A percentile compares a stretch with the other conserved stretches of the same genome.
phyloP scores from a whole-genome alignment of 2,113 vertebrate genomes.

The Tringa solitaria region DNA sequence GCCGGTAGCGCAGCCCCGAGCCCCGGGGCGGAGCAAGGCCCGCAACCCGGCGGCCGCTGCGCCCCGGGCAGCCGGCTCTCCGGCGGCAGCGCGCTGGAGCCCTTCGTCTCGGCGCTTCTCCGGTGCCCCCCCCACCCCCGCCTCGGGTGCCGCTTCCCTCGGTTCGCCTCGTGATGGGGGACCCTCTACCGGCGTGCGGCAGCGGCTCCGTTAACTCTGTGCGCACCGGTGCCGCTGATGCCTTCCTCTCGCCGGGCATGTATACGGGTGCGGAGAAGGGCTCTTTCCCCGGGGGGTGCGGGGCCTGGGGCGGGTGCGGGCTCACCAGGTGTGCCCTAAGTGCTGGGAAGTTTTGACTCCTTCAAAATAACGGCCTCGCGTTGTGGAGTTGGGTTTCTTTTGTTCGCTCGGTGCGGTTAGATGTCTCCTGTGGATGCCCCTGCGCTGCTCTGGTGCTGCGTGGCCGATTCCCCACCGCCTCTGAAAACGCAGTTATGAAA shows the following conservation, averaged over 20 bases:
- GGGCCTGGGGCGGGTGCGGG: not conserved
- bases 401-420: not conserved
- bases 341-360: constrained; percentile 27
- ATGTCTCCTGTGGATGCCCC: not conserved
- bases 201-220: not conserved
- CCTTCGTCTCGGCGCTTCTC: not conserved
- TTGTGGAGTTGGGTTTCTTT: not conserved
- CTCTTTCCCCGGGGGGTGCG: not conserved
- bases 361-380: not conserved
- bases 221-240: not conserved
- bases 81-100: not conserved
- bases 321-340: not conserved
- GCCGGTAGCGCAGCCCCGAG: not conserved
- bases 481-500: not conserved
- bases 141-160: not conserved
- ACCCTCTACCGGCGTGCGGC: not conserved
- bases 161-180: not conserved
- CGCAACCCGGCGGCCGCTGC: not conserved
- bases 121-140: not conserved
- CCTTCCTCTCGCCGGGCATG: not conserved
- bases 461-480: not conserved
- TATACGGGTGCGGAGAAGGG: not conserved
- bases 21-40: not conserved
- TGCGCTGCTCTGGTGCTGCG: not conserved
- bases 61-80: not conserved